phyloP scores from a whole-genome alignment of 2,113 vertebrate species.

The Sterrhoptilus dennistouni region DNA sequence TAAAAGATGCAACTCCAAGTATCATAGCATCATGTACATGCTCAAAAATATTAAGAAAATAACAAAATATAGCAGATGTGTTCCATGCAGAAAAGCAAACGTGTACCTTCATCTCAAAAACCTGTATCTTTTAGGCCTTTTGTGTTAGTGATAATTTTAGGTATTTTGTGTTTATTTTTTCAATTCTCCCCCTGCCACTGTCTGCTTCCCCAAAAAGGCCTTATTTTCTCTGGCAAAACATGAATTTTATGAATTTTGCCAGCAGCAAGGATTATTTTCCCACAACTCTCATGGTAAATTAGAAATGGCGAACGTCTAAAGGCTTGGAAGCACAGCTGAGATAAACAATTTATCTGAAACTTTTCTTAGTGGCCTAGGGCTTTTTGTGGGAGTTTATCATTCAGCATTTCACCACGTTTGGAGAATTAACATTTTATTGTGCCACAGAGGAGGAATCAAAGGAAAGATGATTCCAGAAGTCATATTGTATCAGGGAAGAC shows the following conservation, averaged over 20 bases:
- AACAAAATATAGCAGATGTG: neutral
- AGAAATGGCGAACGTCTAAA: neutral
- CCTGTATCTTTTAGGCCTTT: neutral
- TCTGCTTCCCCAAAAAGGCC: neutral
- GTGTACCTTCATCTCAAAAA: neutral
- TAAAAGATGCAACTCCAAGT: neutral
- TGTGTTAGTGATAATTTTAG: neutral
- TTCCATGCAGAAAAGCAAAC: neutral
- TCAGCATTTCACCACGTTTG: neutral
- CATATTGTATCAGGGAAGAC: neutral
- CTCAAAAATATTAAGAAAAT: neutral
- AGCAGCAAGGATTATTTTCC: conserved; percentile 15
- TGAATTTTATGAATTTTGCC: neutral
- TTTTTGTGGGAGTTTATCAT: neutral
- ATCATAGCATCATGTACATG: neutral
- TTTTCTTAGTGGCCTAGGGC: neutral
- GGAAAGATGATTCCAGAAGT: neutral
- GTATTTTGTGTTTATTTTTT: neutral
- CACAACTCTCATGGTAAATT: neutral
- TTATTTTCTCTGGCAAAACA: neutral
- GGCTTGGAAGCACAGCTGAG: neutral
- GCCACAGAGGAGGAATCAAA: neutral
- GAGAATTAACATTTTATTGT: neutral
- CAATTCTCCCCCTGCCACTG: fast-evolving
- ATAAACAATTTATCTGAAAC: conserved; percentile 8